Evolutionary conservation across 2,113 vertebrate species (phyloP), one percentile per base, ranked within the genome.

Genomic region (Trematocara stigmaticum): DNA sequence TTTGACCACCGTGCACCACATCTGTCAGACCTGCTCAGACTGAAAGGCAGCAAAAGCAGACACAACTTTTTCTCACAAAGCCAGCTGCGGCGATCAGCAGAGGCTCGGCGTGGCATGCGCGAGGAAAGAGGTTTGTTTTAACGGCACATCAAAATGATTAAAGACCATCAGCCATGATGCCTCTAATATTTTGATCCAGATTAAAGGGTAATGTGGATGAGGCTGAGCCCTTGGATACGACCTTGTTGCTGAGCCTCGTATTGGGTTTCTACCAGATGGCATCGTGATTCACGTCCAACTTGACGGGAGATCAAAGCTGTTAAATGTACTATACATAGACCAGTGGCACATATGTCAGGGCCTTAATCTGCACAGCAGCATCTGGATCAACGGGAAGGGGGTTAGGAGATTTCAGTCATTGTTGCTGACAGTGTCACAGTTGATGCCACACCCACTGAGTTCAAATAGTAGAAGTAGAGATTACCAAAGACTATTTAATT

Each of bases 171-270:
- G 92, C 89, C 87, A 91, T 93, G 92, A 94, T 92, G 94, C 91
- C 91, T 92, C 78, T 95, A 93, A 96, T 95, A 95, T 96, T 96
- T 95, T 95, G 88, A 95, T 96, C 95, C 94, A 95, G 94, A 95
- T 96, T 96, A 95, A 96, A 95, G 82, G 90, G 87, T 88, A 89
- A 92, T 92, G 91, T 26, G 88, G 92, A 95, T 94, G 90, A 92
- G 83, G 88, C 91, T 89, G 78, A 90, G 92, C 92, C 94, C 95
- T 96, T 95, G 92, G 47, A 85, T 56, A 7, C 83, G 89, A 96
- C 95, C 95, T 95, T 95, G 94, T 88, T 85, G 85, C 52, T 87
- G 88, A 92, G 93, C 88, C 85, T 90, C 82, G 84, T 93, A 87
- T 94, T 92, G 85, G 86, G 79, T 83, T 76, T 89, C 84, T 92